phyloP scores from a whole-genome alignment of 2,888 invertebrate genomes.

The Minunthozetes semirufus region DNA sequence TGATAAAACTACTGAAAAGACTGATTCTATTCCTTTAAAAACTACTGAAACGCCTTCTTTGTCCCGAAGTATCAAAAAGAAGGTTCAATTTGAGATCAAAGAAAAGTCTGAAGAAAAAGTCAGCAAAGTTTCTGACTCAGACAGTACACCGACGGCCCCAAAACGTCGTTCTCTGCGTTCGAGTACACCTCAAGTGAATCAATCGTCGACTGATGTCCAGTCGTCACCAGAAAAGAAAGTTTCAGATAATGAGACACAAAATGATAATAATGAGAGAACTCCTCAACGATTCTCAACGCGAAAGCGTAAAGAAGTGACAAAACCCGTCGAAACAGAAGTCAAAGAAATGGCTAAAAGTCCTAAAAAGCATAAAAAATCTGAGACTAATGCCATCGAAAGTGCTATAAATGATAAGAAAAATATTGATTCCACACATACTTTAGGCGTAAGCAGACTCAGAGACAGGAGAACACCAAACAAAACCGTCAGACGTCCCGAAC shows the following conservation, averaged over 20 bases:
- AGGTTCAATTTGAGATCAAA: slow-evolving; percentile 18
- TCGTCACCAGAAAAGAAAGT: background rate
- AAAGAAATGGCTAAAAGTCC: background rate
- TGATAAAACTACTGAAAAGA: background rate
- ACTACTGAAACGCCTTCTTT: background rate
- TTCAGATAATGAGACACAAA: background rate
- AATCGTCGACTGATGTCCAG: background rate
- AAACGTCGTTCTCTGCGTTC: slow-evolving; percentile 8
- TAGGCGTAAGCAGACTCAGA: background rate
- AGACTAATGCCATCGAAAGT: background rate
- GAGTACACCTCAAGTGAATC: background rate
- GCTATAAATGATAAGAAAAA: background rate
- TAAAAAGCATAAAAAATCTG: background rate
- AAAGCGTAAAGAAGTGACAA: slow-evolving; percentile 9
- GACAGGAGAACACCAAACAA: background rate
- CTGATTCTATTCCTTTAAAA: background rate
- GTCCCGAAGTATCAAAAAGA: slow-evolving; percentile 17
- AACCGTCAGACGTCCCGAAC: background rate
- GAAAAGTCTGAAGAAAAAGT: slow-evolving; percentile 1
- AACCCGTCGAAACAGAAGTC: background rate
- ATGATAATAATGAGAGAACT: background rate
- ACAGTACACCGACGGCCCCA: background rate
- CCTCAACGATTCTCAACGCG: slow-evolving; percentile 16
- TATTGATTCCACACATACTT: background rate
- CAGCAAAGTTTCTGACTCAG: background rate